Evolutionary conservation across 2,888 invertebrate species (phyloP).

Genomic region (Apeira syringaria): DNA sequence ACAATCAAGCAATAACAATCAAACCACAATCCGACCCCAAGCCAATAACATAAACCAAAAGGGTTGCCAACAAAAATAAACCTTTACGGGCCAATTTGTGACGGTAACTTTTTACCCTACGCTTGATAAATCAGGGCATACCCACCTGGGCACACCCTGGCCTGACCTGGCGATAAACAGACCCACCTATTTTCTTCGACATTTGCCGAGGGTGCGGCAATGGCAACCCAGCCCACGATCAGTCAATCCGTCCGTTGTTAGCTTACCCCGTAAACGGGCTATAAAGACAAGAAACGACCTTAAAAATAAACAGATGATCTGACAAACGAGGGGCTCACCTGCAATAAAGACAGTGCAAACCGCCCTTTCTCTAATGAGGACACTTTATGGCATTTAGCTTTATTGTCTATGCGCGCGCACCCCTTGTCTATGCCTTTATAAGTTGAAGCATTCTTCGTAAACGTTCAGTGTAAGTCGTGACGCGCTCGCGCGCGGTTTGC

Average conservation of each 20-base stretch:
- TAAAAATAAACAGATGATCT: slow-evolving; percentile 79
- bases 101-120: slow-evolving; percentile 52
- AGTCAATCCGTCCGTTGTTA: slow-evolving; percentile 61
- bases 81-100: slow-evolving; percentile 53
- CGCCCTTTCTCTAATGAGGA: slow-evolving; percentile 80
- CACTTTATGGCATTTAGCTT: slow-evolving; percentile 76
- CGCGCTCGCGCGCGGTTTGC: slow-evolving; percentile 41
- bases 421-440: slow-evolving; percentile 61
- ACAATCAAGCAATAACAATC: slow-evolving; percentile 30
- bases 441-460: slow-evolving; percentile 51
- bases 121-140: slow-evolving; percentile 67
- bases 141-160: slow-evolving; percentile 57
- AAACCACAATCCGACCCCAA: slow-evolving; percentile 21
- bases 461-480: slow-evolving; percentile 63
- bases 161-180: slow-evolving; percentile 64
- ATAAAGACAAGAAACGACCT: slow-evolving; percentile 73
- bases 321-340: slow-evolving; percentile 64
- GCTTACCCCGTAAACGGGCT: slow-evolving; percentile 60
- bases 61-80: slow-evolving; percentile 43
- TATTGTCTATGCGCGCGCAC: slow-evolving; percentile 79
- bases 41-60: slow-evolving; percentile 30
- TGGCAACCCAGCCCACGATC: slow-evolving; percentile 61
- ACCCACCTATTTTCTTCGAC: slow-evolving; percentile 60
- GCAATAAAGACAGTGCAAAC: slow-evolving; percentile 68
- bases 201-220: slow-evolving; percentile 69